These are phyloP conservation scores for Cirrhinus mrigala DNA, from an alignment of 2,797 vertebrate species.

Conservation along the genomic window DNA sequence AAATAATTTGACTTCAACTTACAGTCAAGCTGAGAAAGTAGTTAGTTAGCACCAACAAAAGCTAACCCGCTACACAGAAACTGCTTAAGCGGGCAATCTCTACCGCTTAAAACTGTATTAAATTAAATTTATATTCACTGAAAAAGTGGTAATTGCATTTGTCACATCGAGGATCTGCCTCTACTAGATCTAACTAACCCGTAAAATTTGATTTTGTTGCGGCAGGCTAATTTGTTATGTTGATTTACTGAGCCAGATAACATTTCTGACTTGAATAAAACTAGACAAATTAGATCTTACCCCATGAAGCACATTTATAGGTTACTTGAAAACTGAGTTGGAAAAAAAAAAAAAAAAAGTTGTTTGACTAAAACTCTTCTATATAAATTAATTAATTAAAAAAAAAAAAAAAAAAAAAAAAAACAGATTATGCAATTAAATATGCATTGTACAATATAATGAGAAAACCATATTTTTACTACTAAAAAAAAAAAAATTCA, in stretches of 20 bases:
- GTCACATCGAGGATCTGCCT: background rate
- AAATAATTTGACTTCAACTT: conserved; percentile 23
- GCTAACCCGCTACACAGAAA: background rate
- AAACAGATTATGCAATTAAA: too few species aligned
- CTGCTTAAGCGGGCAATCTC: background rate
- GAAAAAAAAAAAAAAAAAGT: background rate
- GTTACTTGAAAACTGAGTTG: background rate
- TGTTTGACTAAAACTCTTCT: too few species aligned
- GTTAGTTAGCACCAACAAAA: background rate
- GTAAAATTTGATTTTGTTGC: background rate
- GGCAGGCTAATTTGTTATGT: background rate
- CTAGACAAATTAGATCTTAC: background rate
- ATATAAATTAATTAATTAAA: too few species aligned
- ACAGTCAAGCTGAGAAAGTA: background rate
- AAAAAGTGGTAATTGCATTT: background rate
- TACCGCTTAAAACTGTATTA: background rate
- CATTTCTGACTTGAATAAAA: background rate
- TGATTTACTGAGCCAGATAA: background rate
- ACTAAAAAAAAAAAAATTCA: background rate
- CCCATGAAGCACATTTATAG: background rate
- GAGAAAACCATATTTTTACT: background rate
- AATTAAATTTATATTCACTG: background rate
- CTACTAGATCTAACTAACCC: background rate
- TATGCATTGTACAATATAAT: too few species aligned
- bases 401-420: too few species aligned